Evolutionary conservation across 2,113 vertebrate genomes (phyloP).

Genomic region (Pogonocichla stellata): DNA sequence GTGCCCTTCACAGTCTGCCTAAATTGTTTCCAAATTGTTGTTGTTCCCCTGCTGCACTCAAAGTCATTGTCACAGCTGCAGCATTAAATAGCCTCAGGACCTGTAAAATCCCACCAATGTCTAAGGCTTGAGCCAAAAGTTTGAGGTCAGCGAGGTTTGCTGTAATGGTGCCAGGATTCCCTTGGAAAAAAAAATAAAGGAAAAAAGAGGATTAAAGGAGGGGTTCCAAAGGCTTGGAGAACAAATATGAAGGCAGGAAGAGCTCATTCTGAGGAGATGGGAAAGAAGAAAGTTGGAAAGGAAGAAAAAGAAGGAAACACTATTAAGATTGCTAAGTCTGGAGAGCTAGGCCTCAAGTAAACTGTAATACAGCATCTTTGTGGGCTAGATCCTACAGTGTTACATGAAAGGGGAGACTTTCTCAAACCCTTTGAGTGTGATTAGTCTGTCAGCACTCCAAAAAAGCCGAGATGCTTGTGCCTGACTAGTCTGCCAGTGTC

Average conservation of each 20-base stretch:
- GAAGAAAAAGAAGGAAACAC: not conserved
- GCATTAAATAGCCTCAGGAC: not conserved
- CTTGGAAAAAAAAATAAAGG: not conserved
- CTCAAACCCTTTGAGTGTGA: not conserved
- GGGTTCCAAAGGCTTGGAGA: not conserved
- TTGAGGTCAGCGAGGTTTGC: not conserved
- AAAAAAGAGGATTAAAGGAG: not conserved
- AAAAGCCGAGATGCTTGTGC: not conserved
- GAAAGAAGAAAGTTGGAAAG: not conserved
- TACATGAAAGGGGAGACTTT: not conserved
- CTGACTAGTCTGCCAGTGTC: not conserved
- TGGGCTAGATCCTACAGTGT: not conserved
- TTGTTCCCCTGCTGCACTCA: not conserved
- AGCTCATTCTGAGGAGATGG: not conserved
- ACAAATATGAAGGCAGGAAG: not conserved
- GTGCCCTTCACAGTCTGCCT: not conserved
- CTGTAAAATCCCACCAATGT: not conserved
- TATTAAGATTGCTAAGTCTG: not conserved
- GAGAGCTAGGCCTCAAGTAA: not conserved
- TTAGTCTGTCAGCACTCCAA: not conserved
- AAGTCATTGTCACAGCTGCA: slow-evolving; percentile 25
- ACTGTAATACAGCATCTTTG: not conserved
- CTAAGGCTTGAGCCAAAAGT: not conserved
- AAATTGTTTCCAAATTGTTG: not conserved
- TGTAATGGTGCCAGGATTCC: not conserved